Base-by-base conservation (phyloP, 2,113 vertebrate genomes). In the Genyomyrus donnyi region DNA sequence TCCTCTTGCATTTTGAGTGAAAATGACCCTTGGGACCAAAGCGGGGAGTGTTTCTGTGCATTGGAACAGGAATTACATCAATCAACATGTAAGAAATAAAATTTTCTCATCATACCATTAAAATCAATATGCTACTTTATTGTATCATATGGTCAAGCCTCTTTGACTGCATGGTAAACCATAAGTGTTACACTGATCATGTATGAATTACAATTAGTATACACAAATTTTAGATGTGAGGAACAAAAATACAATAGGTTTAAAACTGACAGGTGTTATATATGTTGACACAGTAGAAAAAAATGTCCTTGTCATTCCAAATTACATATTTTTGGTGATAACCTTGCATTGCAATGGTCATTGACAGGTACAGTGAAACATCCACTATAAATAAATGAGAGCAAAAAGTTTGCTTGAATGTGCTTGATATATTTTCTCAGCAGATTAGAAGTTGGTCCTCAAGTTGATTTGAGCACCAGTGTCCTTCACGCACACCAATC, bases 1-100 rank as follows among this genome's bases (percentile, higher is more conserved):
- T 91, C 93, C 90, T 94, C 94, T 93, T 95, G 91, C 31, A 94
- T 94, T 93, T 93, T 94, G 93, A 93, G 92, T 91, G 92, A 94
- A 92, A 94, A 93, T 90, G 92, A 92, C 94, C 94, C 93, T 66
- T 90, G 92, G 93, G 94, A 95, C 86, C n/a, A 70, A 92, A 93
- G 93, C 89, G 91, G 90, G 94, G 91, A 93, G 90, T 90, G 93
- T 92, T 92, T 92, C 94, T 95, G 93, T 93, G 93, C 94, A 94
- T 94, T 93, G 91, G 93, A 93, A 93, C 91, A 93, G 90, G 86
- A 93, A 92, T 90, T 92, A 84, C 84, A 89, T 87, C 89, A 92
- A 91, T 93, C 92, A 91, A 92, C 89, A 90, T 85, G 89, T 52
- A 45, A 48, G 87, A 87, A 91, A 89, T 94, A 88, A 92, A 94